These are phyloP conservation scores for Trichonephila clavipes DNA, from an alignment of 1,140 invertebrate species.

Conservation along the genomic window DNA sequence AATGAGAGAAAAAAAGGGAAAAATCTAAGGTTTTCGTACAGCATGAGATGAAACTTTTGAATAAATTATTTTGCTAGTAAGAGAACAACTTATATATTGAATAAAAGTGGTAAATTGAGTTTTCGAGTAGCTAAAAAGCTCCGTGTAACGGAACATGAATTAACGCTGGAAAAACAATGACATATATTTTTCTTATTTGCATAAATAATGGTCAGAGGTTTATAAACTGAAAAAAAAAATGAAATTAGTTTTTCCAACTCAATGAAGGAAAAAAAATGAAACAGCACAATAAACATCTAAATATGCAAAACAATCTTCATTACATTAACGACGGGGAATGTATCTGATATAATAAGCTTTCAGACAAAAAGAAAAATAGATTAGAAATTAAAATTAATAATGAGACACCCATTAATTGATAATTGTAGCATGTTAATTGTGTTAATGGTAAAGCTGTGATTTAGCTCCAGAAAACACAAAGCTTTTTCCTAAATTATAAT, in stretches of 20 bases:
- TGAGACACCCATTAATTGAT: too few species aligned
- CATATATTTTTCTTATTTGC: background rate
- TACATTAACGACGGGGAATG: too few species aligned
- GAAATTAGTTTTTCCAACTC: background rate
- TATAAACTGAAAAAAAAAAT: background rate
- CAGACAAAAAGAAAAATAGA: too few species aligned
- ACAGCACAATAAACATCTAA: too few species aligned
- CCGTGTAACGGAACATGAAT: background rate
- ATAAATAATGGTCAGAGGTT: background rate
- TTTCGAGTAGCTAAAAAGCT: background rate
- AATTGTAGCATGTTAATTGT: too few species aligned
- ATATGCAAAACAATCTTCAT: too few species aligned
- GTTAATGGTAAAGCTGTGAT: too few species aligned
- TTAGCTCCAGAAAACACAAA: too few species aligned
- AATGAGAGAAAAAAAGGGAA: background rate
- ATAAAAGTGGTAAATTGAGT: constrained; percentile 22
- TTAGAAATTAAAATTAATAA: too few species aligned
- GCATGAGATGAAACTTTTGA: background rate
- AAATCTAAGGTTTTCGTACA: background rate
- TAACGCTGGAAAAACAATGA: background rate
- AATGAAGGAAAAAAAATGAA: too few species aligned
- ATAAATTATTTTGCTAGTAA: constrained; percentile 14
- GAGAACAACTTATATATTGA: background rate
- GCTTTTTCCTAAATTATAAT: too few species aligned
- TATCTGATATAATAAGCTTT: too few species aligned